Evolutionary conservation across 2,797 vertebrate species (phyloP), one percentile per base, ranked within the genome.

Genomic region (Helicolenus hilgendorfi): DNA sequence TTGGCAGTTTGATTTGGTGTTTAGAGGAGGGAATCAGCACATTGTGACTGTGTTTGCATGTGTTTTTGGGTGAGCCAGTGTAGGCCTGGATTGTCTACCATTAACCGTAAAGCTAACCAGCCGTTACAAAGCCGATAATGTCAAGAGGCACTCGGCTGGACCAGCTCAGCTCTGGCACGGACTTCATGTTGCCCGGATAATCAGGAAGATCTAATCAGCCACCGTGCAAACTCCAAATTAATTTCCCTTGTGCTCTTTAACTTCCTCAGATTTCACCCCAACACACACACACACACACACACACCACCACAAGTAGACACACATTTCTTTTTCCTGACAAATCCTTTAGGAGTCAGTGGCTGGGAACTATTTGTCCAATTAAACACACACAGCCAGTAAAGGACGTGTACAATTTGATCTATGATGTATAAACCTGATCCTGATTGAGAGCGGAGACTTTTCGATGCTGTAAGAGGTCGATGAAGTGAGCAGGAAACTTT

Each of bases 101-200:
- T 81, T 84, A 88, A 68, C 79, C 7, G 9, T 55, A 53, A 68
- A 60, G 36, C 77, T 84, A 77, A 84, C 60, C 38, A 82, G 81
- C 73, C 79, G 45, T 81, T 62, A 82, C 59, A 81, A 84, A 88
- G 89, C 65, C 75, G 72, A 90, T 86, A 82, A 88, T 79, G 72
- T 86, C 70, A 71, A 77, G 72, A 81, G 72, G 63, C 82, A 55
- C 68, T 88, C 72, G 68, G 62, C 58, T 26, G 27, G 62, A 81
- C 53, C 58, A 20, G 10, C 58, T 73, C 45, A 58, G 36, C 60
- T 62, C 65, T 56, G 62, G 24, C 69, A 58, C 3, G 3, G 38
- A 20, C 33, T 38, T 79, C 22, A 45, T 22, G 62, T 77, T 62
- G 38, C 45, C 38, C 11, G 59, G 49, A 58, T 81, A 65, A 79